phyloP scores from a whole-genome alignment of 2,797 vertebrate genomes.

The Enteromius mattozi region DNA sequence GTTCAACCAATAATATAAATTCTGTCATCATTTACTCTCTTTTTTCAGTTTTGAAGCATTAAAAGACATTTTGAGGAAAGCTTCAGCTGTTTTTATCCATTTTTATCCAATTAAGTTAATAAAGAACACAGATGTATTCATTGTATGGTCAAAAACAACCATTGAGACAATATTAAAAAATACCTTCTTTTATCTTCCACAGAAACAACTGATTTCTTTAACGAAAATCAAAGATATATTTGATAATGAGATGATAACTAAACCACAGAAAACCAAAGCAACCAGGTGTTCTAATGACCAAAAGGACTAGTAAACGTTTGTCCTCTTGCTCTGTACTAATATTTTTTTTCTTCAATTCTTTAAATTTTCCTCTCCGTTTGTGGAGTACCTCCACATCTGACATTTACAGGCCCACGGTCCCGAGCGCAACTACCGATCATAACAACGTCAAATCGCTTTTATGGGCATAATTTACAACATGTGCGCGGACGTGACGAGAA shows the following conservation, averaged over 20 bases:
- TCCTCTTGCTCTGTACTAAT: not conserved
- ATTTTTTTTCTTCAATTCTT: not conserved
- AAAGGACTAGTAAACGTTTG: not conserved
- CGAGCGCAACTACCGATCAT: conserved; percentile 20
- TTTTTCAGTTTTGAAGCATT: not conserved
- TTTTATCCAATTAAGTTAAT: not conserved
- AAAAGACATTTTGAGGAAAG: not conserved
- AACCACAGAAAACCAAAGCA: not conserved
- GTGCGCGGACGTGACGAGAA: conserved; percentile 27
- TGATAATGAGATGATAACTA: not conserved
- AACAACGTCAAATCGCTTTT: conserved; percentile 41
- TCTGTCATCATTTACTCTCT: not conserved
- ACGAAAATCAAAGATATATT: not conserved
- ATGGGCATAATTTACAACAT: conserved; percentile 46
- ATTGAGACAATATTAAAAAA: not conserved
- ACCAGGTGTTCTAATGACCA: conserved; percentile 7
- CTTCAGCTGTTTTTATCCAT: not conserved
- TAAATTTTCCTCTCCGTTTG: conserved; percentile 13
- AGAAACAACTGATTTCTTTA: not conserved
- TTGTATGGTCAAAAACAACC: not conserved
- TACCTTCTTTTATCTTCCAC: not conserved
- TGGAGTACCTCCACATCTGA: not conserved
- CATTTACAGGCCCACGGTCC: conserved; percentile 31
- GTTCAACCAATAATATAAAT: not conserved
- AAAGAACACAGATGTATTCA: not conserved